Percentiles rank a stretch among this genome's conserved stretches.
These are phyloP conservation scores for Synergus gifuensis DNA, from an alignment of 2,888 invertebrate genomes.

Conservation along the genomic window DNA sequence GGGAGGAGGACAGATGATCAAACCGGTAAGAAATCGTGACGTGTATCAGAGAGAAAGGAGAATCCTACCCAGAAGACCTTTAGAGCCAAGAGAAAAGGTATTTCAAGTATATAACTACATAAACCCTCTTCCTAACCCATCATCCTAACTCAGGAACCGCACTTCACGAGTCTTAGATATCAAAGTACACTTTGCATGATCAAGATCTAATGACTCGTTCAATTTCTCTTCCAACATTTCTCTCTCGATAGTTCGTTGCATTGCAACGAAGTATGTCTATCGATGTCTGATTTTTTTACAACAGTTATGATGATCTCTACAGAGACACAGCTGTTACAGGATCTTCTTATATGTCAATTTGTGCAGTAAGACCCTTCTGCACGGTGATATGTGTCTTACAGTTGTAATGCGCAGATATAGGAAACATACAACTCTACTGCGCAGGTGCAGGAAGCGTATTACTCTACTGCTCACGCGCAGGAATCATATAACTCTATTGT, in stretches of 20 bases:
- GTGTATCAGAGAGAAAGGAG: conserved; percentile 70
- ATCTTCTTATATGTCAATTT: not conserved
- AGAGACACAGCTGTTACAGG: too few relatives aligned
- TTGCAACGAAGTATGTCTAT: too few relatives aligned
- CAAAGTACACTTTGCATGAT: conserved; percentile 36
- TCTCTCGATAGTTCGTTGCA: conserved; percentile 12
- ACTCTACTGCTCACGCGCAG: too few relatives aligned
- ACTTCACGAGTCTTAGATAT: conserved; percentile 32
- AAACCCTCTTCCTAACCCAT: conserved; percentile 54
- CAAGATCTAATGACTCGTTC: conserved; percentile 36
- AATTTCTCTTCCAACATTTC: conserved; percentile 37
- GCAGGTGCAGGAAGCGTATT: too few relatives aligned
- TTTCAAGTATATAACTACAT: conserved; percentile 48
- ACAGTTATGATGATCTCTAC: too few relatives aligned
- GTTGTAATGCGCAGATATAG: not conserved
- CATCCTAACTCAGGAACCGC: conserved; percentile 50
- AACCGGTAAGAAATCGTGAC: conserved; percentile 66
- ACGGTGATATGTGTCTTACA: not conserved
- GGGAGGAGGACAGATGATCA: conserved; percentile 45
- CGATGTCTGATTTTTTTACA: conserved; percentile 21
- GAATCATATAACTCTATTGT: not conserved
- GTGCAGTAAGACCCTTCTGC: not conserved
- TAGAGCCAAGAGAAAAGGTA: conserved; percentile 62
- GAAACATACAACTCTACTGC: too few relatives aligned
- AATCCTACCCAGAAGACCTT: conserved; percentile 71